Evolutionary conservation across 2,888 invertebrate genomes (phyloP).

Genomic region (Hecatera dysodea): DNA sequence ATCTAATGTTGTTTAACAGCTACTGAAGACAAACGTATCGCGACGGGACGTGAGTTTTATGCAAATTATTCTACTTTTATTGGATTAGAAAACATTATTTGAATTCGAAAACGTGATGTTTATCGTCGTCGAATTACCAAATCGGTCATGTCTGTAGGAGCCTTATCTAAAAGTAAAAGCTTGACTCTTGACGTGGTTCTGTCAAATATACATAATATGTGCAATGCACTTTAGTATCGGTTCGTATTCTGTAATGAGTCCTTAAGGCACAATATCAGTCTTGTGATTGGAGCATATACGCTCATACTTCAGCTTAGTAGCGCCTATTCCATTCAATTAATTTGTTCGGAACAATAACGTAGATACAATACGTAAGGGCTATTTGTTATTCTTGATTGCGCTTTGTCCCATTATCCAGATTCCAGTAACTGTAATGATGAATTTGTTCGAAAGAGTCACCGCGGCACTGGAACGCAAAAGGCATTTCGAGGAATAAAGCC

Average conservation of each 20-base stretch:
- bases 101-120: too few species aligned
- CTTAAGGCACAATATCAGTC: background rate
- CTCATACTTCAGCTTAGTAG: slow-evolving; percentile 12
- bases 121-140: too few species aligned
- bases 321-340: slow-evolving; percentile 19
- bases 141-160: background rate
- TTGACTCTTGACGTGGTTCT: background rate
- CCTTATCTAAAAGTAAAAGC: background rate
- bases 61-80: too few species aligned
- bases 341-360: slow-evolving; percentile 26
- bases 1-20: too few species aligned
- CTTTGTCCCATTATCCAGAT: background rate
- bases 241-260: background rate
- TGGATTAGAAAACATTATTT: too few species aligned
- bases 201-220: background rate
- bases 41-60: too few species aligned
- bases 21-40: too few species aligned
- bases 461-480: too few species aligned
- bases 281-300: slow-evolving; percentile 12
- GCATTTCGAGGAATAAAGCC: too few species aligned
- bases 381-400: slow-evolving; percentile 4
- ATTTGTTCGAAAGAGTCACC: too few species aligned
- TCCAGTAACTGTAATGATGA: background rate
- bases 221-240: background rate
- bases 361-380: slow-evolving; percentile 4